Base-by-base conservation (phyloP, 2,888 invertebrate species). In the Drosophila quinaria region DNA sequence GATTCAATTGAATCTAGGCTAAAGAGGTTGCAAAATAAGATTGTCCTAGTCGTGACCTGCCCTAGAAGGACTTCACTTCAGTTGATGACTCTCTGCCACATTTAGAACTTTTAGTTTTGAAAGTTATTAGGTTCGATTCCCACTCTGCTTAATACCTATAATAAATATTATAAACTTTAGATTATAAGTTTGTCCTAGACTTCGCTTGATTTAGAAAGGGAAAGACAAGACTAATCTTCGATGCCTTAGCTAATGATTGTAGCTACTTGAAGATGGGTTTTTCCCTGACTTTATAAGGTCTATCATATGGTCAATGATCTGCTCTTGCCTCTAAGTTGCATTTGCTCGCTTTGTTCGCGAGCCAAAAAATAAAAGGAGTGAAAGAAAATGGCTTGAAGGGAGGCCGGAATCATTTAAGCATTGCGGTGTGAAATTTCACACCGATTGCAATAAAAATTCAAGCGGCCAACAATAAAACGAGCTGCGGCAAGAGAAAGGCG, bases 341-440 rank as follows among this genome's bases (percentile, higher is more conserved):
- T 33, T 46, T 58, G 51, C 54, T 51, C 56, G 42, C 62, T 54
- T 65, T 42, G 55, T 61, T 63, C 60, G 72, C 81, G 51, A 63
- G 62, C 81, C 73, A 54, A 70, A 70, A 4, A 35, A 25, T 8
- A 29, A 39, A 51, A 33, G 31, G 22, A n/a, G 33, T n/a, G 55
- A n/a, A 41, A 54, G 29, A 33, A 46, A 33, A 63, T 35, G 33
- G 55, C 39, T 49, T 44, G 54, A 54, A 58, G 58, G 69, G 66
- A 50, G 65, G 60, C 70, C 70, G 85, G 82, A 91, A 90, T 90
- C 91, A 91, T 90, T 91, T 89, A 90, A 89, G 90, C 91, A 90
- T 89, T 90, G 86, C 89, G 91, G 92, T 92, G 92, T 92, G 92
- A 92, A 92, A 92, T 92, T 92, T 92, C 92, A 92, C 92, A 92